Base-by-base conservation (phyloP, 2,888 invertebrate genomes). In the Tetragonula carbonaria region DNA sequence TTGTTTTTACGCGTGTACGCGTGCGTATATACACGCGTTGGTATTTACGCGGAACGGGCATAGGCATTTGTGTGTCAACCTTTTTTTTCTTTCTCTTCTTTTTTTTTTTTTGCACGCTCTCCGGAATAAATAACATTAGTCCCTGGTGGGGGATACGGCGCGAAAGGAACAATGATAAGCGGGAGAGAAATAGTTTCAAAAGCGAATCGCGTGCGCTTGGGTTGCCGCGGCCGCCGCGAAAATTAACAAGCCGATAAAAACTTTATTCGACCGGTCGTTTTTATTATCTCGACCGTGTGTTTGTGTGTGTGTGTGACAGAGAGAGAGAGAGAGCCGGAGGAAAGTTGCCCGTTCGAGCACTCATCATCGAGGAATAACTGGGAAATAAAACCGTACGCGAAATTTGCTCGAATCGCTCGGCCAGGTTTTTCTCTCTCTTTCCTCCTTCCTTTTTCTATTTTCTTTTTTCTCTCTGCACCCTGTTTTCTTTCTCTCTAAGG, bases 51-150 rank as follows among this genome's bases (percentile, higher is more conserved):
- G 28, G 62, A 62, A 62, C 28, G 18, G 45, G 33, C 45, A 45
- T 45, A 0, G 13, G 71, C 81, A 71, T 85, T 86, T 85, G 72
- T 82, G 76, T 79, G 82, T 81, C 89, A 82, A 86, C 80, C 68
- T 38, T 38, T 38, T 38, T 38, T 38, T 1, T 0, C 38, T 8
- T 38, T 38, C 8, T 8, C 1, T 38, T 38, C 0, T 73, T 67
- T 28, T 57, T 21, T 59, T 59, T 85, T 79, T 77, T 70, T 21
- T 33, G 21, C 68, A 74, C 45, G 16, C 74, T 51, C 33, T 79
- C 67, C 38, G 8, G 76, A 71, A 74, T 88, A 83, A 88, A 87
- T 74, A 87, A 81, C 87, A 80, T 77, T 81, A 83, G 70, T 77
- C 80, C 59, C 78, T 53, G 33, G 55, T 70, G 51, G 68, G 63